A percentile compares a stretch with the other conserved stretches of the same genome.
Conservation (phyloP, 2,113 vertebrate genomes). For the Chionomys nivalis region DNA sequence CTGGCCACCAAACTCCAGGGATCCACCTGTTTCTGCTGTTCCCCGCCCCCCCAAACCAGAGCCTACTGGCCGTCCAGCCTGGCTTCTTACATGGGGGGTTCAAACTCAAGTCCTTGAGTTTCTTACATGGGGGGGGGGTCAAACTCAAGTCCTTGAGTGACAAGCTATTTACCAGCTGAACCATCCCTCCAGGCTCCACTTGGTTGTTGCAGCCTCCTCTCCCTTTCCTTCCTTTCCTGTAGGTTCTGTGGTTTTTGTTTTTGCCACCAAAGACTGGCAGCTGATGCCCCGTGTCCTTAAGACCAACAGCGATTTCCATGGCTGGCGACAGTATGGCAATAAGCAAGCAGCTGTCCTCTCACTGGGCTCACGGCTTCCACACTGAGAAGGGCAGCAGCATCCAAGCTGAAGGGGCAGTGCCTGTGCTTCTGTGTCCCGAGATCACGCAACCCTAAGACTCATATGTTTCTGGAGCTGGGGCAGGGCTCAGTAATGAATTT, state of each 20-base stretch:
- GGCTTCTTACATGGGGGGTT: neutral
- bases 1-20: neutral
- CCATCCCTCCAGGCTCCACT: neutral
- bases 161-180: neutral
- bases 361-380: neutral
- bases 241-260: neutral
- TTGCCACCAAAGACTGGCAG: neutral
- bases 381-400: neutral
- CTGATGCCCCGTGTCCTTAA: neutral
- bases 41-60: too few species aligned
- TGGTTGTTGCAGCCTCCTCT: neutral
- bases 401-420: neutral
- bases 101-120: neutral
- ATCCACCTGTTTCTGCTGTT: too few species aligned
- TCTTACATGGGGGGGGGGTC: neutral
- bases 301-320: neutral
- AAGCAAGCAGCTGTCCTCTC: neutral
- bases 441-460: neutral
- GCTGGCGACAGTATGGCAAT: fast-evolving
- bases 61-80: neutral
- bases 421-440: neutral
- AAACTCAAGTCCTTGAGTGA: neutral
- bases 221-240: neutral
- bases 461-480: neutral
- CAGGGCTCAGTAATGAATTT: neutral